These are phyloP conservation scores for Leptonema lineaticorne DNA, from an alignment of 1,140 invertebrate species.

Conservation along the genomic window DNA sequence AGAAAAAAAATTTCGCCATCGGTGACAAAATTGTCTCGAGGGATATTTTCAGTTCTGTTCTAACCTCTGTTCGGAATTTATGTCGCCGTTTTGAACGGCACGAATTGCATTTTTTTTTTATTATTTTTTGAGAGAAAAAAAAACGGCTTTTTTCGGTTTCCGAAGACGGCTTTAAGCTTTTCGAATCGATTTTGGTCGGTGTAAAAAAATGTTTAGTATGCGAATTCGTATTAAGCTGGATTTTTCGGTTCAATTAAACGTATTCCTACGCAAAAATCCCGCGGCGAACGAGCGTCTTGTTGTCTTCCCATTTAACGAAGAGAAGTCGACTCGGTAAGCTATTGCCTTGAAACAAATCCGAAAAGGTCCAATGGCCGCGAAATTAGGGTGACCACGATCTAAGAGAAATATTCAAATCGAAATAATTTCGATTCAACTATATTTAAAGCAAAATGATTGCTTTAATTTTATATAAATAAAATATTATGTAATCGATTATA, in stretches of 20 bases:
- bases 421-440: too few relatives aligned
- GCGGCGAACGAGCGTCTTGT: slow-evolving; percentile 1
- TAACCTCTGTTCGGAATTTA: neutral
- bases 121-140: too few relatives aligned
- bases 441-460: too few relatives aligned
- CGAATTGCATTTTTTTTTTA: too few relatives aligned
- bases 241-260: slow-evolving; percentile 28
- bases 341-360: slow-evolving; percentile 16
- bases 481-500: too few relatives aligned
- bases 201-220: slow-evolving; percentile 4
- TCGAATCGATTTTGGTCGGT: neutral
- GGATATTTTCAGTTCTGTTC: too few relatives aligned
- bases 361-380: slow-evolving; percentile 24
- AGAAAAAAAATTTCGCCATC: too few relatives aligned
- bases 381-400: slow-evolving; percentile 8
- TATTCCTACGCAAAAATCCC: slow-evolving; percentile 29
- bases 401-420: too few relatives aligned
- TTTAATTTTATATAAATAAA: too few relatives aligned
- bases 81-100: neutral
- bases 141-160: too few relatives aligned
- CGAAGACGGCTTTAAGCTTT: too few relatives aligned
- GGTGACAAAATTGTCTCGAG: neutral
- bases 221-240: slow-evolving; percentile 15
- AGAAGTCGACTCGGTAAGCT: slow-evolving; percentile 16
- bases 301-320: slow-evolving; percentile 25